Conservation (phyloP, 2,113 vertebrate species). For the Apaloderma vittatum region DNA sequence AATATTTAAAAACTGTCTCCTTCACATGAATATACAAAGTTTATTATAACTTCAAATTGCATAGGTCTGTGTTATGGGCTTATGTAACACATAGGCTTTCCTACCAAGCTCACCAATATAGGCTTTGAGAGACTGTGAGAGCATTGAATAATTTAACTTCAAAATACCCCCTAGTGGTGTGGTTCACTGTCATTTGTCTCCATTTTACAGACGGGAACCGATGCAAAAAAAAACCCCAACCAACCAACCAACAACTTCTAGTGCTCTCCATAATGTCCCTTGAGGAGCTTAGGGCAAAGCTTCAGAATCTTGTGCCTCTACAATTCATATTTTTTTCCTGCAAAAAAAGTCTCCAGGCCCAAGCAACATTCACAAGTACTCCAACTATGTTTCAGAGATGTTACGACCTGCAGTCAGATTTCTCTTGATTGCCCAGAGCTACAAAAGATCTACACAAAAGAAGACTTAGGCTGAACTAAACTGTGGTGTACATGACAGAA, state of each 20-base stretch:
- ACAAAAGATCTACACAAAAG: not conserved
- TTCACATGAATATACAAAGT: constrained; percentile 37
- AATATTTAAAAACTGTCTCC: constrained; percentile 69
- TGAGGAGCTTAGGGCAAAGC: not conserved
- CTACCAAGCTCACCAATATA: not conserved
- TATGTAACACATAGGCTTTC: not conserved
- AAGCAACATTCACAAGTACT: not conserved
- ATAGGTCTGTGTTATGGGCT: constrained; percentile 20
- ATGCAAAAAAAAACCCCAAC: not conserved
- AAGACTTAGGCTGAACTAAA: not conserved
- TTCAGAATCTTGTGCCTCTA: not conserved
- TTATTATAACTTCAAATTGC: constrained; percentile 55
- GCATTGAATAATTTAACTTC: constrained; percentile 53
- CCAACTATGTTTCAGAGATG: not conserved
- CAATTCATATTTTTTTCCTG: not conserved
- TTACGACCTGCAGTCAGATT: not conserved
- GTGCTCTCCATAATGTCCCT: not conserved
- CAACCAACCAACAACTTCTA: too few relatives aligned
- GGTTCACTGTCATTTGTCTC: not conserved
- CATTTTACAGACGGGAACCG: constrained; percentile 45
- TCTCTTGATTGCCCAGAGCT: not conserved
- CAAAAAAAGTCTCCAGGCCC: not conserved
- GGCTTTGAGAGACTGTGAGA: not conserved
- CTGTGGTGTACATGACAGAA: not conserved
- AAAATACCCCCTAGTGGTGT: constrained; percentile 24